Percentiles rank a stretch among this genome's conserved stretches.
Conservation (phyloP, 2,797 vertebrate species). For the Catharus ustulatus region DNA sequence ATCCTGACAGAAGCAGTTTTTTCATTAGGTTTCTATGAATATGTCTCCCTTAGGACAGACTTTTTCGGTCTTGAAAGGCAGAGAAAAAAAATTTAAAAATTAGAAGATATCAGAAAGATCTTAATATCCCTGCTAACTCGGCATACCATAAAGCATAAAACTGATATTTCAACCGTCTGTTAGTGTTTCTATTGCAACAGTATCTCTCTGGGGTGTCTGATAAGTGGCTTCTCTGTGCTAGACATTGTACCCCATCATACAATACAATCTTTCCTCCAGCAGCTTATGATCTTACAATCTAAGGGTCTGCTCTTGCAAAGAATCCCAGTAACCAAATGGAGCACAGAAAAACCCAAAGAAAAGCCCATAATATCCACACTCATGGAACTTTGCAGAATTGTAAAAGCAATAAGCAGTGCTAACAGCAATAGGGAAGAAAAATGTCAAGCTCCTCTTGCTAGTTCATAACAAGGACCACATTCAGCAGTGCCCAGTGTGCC, state of each 20-base stretch:
- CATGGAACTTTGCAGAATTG: background rate
- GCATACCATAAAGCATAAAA: background rate
- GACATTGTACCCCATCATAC: background rate
- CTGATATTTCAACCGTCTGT: background rate
- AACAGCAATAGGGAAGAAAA: background rate
- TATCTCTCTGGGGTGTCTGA: background rate
- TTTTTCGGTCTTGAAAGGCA: background rate
- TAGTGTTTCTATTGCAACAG: background rate
- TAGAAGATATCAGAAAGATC: background rate
- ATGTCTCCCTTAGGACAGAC: background rate
- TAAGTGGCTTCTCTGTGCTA: background rate
- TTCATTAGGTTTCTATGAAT: background rate
- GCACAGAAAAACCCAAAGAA: background rate
- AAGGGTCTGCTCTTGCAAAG: background rate
- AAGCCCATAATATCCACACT: background rate
- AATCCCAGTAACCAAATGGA: background rate
- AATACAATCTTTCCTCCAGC: background rate
- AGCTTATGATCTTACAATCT: background rate
- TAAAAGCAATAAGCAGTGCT: background rate
- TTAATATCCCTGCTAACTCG: background rate
- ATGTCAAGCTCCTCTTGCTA: background rate
- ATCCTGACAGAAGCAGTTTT: background rate
- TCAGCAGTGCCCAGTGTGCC: background rate
- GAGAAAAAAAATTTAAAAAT: no score
- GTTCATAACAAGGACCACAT: background rate